Evolutionary conservation across 2,888 invertebrate species (phyloP), one percentile per base, ranked within the genome.

Genomic region (Choreutis nemorana): DNA sequence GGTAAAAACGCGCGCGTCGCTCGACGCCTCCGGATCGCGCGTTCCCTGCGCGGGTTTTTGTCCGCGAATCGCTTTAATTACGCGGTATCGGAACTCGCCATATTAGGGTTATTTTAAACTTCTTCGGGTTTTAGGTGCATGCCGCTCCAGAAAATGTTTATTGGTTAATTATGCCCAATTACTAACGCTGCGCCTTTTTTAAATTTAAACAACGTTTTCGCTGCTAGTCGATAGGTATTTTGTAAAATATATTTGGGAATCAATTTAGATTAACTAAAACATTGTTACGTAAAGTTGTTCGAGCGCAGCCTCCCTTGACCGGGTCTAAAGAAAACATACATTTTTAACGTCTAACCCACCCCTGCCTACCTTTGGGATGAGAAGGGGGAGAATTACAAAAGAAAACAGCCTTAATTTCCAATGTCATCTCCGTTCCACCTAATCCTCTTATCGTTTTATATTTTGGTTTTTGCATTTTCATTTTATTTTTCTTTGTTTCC

Each of bases 401-500:
- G 73, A 75, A 78, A 77, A 77, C 75, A 75, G 59, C 75, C 78
- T 77, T 77, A 78, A 78, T 78, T 77, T 77, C 77, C 75, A 78
- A 75, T 75, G 78, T 77, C 78, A 78, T 78, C 75, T 77, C 77
- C 75, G 75, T 65, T 71, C 71, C 68, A 60, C 67, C 65, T 78
- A 77, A 78, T 78, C 78, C 66, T 77, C 77, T 78, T 78, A 77
- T 71, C 72, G 72, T 70, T 75, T 57, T 75, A 72, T 77, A 71
- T 77, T 75, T 72, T 55, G 70, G 66, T 62, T 70, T 72, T 68
- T 72, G 73, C 77, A 73, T 77, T 75, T 75, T 78, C 71, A 75
- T 77, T 75, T n/a, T 75, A 68, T 73, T 75, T 71, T 70, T 62
- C 72, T 72, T 77, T 75, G 71, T 73, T 70, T 73, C n/a, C n/a